These are phyloP conservation scores for Euthynnus affinis DNA, from an alignment of 2,797 vertebrate species.

Conservation along the genomic window DNA sequence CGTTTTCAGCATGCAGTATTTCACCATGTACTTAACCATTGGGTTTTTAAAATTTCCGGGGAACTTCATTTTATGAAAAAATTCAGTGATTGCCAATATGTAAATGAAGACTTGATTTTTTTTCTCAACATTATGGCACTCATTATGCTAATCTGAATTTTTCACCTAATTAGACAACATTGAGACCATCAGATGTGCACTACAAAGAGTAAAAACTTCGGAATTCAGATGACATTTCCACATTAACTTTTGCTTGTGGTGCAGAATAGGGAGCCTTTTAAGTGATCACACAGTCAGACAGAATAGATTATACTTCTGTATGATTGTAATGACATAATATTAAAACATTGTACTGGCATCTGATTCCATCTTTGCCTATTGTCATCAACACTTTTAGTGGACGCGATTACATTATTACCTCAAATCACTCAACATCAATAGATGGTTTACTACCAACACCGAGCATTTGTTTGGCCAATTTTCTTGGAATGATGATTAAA, in stretches of 20 bases:
- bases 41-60: conserved; percentile 33
- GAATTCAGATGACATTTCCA: conserved; percentile 11
- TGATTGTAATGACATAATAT: neutral
- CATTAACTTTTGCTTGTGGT: neutral
- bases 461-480: neutral
- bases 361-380: conserved; percentile 12
- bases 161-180: conserved; percentile 18
- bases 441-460: neutral
- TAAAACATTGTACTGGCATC: neutral
- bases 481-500: conserved; percentile 26
- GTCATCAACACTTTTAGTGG: conserved; percentile 2
- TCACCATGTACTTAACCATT: conserved; percentile 31
- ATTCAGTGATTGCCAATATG: conserved; percentile 9
- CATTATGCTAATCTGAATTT: conserved; percentile 10
- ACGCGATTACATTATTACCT: conserved; percentile 24
- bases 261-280: conserved; percentile 13
- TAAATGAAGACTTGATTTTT: conserved; percentile 22
- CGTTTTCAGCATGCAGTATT: conserved; percentile 61
- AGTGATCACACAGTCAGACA: conserved; percentile 14
- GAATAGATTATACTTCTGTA: conserved; percentile 5
- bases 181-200: conserved; percentile 6
- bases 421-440: conserved; percentile 4
- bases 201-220: conserved; percentile 23
- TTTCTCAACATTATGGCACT: conserved; percentile 20
- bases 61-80: conserved; percentile 18